Evolutionary conservation across 2,797 vertebrate genomes (phyloP).

Genomic region (Periophthalmus magnuspinnatus): DNA sequence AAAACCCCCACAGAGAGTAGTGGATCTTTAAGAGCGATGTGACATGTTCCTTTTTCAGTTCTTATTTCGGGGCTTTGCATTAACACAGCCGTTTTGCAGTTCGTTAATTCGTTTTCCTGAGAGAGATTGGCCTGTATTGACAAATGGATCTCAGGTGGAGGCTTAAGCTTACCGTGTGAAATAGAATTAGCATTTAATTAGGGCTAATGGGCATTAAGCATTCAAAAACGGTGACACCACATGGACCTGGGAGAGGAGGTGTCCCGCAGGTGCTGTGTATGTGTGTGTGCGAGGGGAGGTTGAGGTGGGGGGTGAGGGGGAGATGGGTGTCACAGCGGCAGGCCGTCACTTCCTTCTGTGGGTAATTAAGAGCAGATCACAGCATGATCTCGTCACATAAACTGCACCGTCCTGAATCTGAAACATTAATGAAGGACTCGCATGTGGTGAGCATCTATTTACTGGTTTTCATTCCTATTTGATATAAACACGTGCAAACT

Average conservation of each 20-base stretch:
- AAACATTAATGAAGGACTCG: slow-evolving; percentile 28
- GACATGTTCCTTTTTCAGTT: no score
- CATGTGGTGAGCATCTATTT: neutral
- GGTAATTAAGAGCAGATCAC: slow-evolving; percentile 41
- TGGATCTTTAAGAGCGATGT: no score
- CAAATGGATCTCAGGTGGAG: slow-evolving; percentile 39
- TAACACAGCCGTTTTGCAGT: neutral
- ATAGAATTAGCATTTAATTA: slow-evolving; percentile 62
- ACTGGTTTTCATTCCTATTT: neutral
- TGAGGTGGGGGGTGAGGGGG: neutral
- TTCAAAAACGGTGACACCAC: slow-evolving; percentile 35
- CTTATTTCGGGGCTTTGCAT: neutral
- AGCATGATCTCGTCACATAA: slow-evolving; percentile 10
- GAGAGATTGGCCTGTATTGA: slow-evolving; percentile 39
- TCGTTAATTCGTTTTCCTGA: slow-evolving; percentile 13
- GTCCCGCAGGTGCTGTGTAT: neutral
- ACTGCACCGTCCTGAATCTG: slow-evolving; percentile 19
- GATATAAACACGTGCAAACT: neutral
- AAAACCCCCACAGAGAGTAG: neutral
- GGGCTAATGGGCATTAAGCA: slow-evolving; percentile 37
- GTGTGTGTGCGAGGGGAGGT: no score
- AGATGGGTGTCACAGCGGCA: slow-evolving; percentile 19
- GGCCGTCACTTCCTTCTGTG: slow-evolving; percentile 21
- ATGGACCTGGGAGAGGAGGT: slow-evolving; percentile 28
- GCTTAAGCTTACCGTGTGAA: slow-evolving; percentile 22